Conservation (phyloP, 2,113 vertebrate species). For the Carassius auratus region DNA sequence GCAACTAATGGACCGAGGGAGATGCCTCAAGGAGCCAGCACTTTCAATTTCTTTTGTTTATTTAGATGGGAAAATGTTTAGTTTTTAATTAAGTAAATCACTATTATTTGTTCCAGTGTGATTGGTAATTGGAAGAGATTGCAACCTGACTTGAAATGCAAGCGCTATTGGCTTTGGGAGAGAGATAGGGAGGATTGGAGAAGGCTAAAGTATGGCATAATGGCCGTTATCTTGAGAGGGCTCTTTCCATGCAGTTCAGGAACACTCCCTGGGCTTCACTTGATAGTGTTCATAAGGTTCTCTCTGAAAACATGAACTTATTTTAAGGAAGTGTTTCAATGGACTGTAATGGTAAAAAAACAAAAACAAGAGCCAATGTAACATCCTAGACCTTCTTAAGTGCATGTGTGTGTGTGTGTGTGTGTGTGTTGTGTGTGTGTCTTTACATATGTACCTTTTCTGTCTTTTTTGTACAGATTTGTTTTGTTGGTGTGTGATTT, state of each 20-base stretch:
- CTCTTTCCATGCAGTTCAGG: slow-evolving; percentile 8
- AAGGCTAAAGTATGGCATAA: slow-evolving; percentile 41
- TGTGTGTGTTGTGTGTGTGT: not conserved
- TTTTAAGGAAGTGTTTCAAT: slow-evolving; percentile 26
- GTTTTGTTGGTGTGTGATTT: not conserved
- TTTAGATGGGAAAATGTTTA: slow-evolving; percentile 76
- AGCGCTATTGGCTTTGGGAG: slow-evolving; percentile 53
- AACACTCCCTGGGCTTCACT: slow-evolving; percentile 18
- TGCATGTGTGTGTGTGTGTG: not conserved
- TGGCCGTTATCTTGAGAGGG: slow-evolving; percentile 29
- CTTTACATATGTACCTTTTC: not conserved
- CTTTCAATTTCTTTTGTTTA: slow-evolving; percentile 74
- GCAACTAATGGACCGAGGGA: slow-evolving; percentile 75
- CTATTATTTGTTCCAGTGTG: slow-evolving; percentile 74
- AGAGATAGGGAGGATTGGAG: not conserved
- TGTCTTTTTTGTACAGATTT: slow-evolving; percentile 11
- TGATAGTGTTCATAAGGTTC: slow-evolving; percentile 28
- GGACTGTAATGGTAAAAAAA: not conserved
- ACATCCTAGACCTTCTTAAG: not conserved
- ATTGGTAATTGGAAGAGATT: slow-evolving; percentile 73
- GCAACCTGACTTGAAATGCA: slow-evolving; percentile 65
- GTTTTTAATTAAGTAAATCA: slow-evolving; percentile 80
- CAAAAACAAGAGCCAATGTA: not conserved
- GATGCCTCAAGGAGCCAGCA: slow-evolving; percentile 70
- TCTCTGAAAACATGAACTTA: slow-evolving; percentile 40